Evolutionary conservation across 2,888 invertebrate genomes (phyloP).

Genomic region (Brachynemurus nebulosus): DNA sequence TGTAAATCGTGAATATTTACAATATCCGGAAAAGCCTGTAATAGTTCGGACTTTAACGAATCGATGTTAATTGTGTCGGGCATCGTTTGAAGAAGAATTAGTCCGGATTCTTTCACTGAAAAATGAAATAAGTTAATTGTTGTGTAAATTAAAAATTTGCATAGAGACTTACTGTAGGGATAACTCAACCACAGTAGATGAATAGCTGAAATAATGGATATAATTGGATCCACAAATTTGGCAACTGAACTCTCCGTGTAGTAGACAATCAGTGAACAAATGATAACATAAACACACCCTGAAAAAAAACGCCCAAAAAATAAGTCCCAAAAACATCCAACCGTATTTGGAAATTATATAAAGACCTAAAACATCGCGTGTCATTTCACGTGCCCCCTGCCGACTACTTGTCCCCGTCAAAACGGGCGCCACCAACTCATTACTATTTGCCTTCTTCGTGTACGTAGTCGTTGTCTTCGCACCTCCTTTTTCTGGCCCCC

Average conservation of each 20-base stretch:
- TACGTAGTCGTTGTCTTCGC: conserved; percentile 11
- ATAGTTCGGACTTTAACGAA: conserved; percentile 47
- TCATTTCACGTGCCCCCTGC: conserved; percentile 44
- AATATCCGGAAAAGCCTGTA: conserved; percentile 52
- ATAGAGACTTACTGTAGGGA: conserved; percentile 55
- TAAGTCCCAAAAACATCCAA: no score
- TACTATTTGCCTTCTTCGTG: conserved; percentile 1
- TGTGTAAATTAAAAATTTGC: background rate
- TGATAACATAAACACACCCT: conserved; percentile 65
- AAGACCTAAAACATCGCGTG: conserved; percentile 44
- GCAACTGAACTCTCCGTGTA: conserved; percentile 44
- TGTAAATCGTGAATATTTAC: conserved; percentile 75
- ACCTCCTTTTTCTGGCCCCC: conserved; percentile 17
- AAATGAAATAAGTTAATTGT: conserved; percentile 17
- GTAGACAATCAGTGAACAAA: conserved; percentile 45
- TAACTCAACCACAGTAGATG: conserved; percentile 59
- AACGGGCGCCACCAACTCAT: no score
- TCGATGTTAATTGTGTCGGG: conserved; percentile 76
- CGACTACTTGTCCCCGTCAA: conserved; percentile 23
- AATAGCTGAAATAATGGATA: conserved; percentile 61
- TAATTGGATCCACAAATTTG: conserved; percentile 58
- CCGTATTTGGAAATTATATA: conserved; percentile 3
- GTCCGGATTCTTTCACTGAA: conserved; percentile 76
- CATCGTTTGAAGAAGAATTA: conserved; percentile 83
- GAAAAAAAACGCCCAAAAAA: no score